Base-by-base conservation (phyloP, 1,140 invertebrate species). In the Habropoda laboriosa region DNA sequence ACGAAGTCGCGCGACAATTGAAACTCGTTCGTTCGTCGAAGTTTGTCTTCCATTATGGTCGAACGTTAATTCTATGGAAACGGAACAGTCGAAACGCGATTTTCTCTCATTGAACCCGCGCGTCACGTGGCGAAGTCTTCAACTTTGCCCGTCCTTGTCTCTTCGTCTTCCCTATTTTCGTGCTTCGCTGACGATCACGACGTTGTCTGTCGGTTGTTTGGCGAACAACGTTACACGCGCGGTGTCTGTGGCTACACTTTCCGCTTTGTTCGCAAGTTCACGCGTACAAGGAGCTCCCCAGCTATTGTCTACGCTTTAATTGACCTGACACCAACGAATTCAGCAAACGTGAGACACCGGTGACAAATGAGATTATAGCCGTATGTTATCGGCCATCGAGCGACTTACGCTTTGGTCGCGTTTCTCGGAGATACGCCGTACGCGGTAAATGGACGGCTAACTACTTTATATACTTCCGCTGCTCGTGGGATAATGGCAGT, bases 251-350 rank as follows among this genome's bases (percentile, higher is more conserved):
- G 55, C 12, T 38, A 21, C 55, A 32, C 35, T 30, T 51, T 24
- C n/a, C 13, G 53, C 66, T 72, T 79, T 63, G 58, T 63, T 42
- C 4, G 51, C 51, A 57, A 66, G 35, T 66, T 73, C 49, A 53
- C 24, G 32, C 32, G 67, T 24, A 24, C 12, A 53, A 58, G 40
- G 16, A 57, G 49, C 1, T 18, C 4, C 51, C 7, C 2, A 21
- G 8, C 24, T 47, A 73, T 73, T 79, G 76, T 79, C 47, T 71
- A 27, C 47, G 68, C 58, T 55, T 42, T 79, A 79, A 79, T 79
- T 73, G 68, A 71, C 35, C 45, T 27, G 57, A 78, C 66, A 24
- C 67, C 49, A 32, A 63, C 38, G 76, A 73, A 79, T 53, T 21
- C 51, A 45, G 27, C 27, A 6, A 21, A 40, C 45, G 24, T 30